Base-by-base conservation (phyloP, 1,140 invertebrate species). In the Tetramorium simillimum region DNA sequence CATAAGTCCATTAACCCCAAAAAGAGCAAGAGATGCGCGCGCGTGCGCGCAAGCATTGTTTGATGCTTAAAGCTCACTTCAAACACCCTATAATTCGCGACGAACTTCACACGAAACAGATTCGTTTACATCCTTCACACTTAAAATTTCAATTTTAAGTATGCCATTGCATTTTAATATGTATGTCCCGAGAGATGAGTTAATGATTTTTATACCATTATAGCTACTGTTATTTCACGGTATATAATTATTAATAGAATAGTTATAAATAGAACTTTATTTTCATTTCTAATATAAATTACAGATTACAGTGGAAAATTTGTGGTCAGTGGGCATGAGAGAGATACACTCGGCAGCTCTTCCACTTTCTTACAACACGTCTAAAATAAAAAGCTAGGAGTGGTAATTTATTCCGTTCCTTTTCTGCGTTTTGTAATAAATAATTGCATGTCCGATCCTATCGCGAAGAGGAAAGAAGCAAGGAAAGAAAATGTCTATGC, bases 1-100 rank as follows among this genome's bases (percentile, higher is more conserved):
- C 24, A n/a, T 21, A 70, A 88, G 77, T 87, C 4, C 46, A 63
- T 56, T 56, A 49, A 89, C 72, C 72, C 18, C 65, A 33, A 33
- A 33, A 33, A 33, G 33, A 33, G 53, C 24, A 46, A 82, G 72
- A 63, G 21, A 40, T 10, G 21, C 14, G 51, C 28, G 40, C 1
- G 21, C n/a, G 72, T 28, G 58, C 24, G n/a, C 12, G 49, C 37
- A 12, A 40, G 24, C 33, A 33, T 56, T 28, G 24, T 37, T 84
- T 75, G 40, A 37, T 67, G 16, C 24, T 37, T 62, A 46, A 72
- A 82, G 21, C 3, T 9, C 21, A 69, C 16, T 69, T 69, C 18
- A 46, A 9, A 69, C 33, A n/a, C 6, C 7, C 12, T 46, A 6
- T 3, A 69, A 40, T 69, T 46, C 12, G 10, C 33, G 9, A 0